phyloP scores from a whole-genome alignment of 30 jellyfish, hydroid and myxozoan species.

The Turritopsis rubra region DNA sequence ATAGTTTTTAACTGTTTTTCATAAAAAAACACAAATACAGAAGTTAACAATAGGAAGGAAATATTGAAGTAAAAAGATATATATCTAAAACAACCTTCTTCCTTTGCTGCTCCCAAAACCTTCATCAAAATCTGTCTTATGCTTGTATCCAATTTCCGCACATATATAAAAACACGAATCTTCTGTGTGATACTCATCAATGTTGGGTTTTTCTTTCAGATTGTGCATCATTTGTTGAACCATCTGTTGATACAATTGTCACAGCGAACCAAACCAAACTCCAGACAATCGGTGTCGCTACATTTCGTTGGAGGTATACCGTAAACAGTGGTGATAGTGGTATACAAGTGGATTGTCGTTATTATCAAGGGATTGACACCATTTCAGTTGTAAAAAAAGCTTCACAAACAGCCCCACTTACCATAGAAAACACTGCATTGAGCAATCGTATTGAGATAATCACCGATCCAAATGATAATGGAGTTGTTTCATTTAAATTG shows the following conservation, averaged over 20 bases:
- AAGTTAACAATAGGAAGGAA: no score
- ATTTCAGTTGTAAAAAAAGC: no score
- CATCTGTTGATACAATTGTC: neutral
- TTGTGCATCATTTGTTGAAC: neutral
- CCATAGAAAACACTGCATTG: neutral
- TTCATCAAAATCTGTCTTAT: no score
- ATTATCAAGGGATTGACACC: neutral
- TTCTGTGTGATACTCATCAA: no score
- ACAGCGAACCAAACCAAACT: neutral
- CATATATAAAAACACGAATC: neutral
- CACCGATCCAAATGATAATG: neutral
- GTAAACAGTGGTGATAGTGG: neutral
- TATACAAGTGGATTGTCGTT: neutral
- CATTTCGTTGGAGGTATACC: neutral
- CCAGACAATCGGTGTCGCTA: neutral
- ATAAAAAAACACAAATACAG: no score
- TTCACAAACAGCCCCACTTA: slow-evolving; percentile 1
- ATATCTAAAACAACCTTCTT: no score
- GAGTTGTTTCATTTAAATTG: slow-evolving; percentile 11
- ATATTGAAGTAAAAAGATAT: no score
- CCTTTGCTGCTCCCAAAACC: no score
- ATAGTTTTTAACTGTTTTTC: no score
- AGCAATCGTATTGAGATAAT: neutral
- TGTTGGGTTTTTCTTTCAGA: neutral
- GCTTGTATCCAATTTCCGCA: neutral